Percentiles rank a stretch among this genome's conserved stretches.
Evolutionary conservation across 2,888 invertebrate genomes (phyloP).

Genomic region (Hydriomena furcata): DNA sequence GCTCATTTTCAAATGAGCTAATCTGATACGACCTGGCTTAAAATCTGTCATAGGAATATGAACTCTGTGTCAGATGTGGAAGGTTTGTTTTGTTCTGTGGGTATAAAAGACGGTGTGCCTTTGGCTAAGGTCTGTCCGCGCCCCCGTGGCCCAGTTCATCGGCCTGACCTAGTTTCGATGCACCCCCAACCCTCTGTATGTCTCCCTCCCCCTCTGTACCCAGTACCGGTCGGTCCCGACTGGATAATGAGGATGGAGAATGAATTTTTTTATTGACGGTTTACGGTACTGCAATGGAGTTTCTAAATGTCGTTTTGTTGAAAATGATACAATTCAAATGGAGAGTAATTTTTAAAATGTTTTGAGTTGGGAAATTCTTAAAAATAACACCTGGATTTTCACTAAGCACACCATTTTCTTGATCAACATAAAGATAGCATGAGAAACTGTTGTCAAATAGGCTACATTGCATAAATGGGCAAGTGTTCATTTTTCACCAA

Average conservation of each 20-base stretch:
- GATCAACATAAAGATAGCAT: no score
- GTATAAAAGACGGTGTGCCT: slow-evolving; percentile 23
- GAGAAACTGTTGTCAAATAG: no score
- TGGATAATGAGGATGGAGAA: slow-evolving; percentile 38
- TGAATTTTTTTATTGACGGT: slow-evolving; percentile 38
- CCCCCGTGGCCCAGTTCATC: slow-evolving; percentile 55
- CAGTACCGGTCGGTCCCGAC: slow-evolving; percentile 33
- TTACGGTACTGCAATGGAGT: slow-evolving; percentile 35
- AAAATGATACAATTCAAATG: slow-evolving; percentile 12
- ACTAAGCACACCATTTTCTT: no score
- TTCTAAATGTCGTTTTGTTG: slow-evolving; percentile 26
- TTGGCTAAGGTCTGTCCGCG: slow-evolving; percentile 36
- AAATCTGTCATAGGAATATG: slow-evolving; percentile 9
- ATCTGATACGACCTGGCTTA: background rate
- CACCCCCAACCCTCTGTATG: slow-evolving; percentile 24
- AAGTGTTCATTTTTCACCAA: slow-evolving; percentile 9
- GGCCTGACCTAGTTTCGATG: slow-evolving; percentile 53
- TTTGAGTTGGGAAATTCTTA: background rate
- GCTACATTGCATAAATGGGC: background rate
- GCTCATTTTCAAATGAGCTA: slow-evolving; percentile 19
- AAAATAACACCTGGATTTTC: no score
- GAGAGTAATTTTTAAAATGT: slow-evolving; percentile 12
- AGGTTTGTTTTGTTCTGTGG: slow-evolving; percentile 25
- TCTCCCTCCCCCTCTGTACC: slow-evolving; percentile 21
- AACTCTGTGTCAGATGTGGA: slow-evolving; percentile 5